Base-by-base conservation (phyloP, 2,888 invertebrate genomes). In the Prionchulus punctatus region DNA sequence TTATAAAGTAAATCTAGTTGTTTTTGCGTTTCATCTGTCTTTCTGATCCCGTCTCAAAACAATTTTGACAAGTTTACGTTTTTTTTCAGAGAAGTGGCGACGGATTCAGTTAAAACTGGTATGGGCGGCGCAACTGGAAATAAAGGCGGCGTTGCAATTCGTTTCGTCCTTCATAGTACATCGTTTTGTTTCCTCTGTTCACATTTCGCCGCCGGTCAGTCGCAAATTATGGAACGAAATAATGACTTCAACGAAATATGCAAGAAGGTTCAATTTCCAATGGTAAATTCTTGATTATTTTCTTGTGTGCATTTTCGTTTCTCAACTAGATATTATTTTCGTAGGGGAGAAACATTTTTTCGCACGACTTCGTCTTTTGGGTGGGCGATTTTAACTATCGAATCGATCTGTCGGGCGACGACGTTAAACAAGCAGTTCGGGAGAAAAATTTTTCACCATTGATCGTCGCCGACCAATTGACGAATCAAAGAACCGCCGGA, bases 341-440 rank as follows among this genome's bases (percentile, higher is more conserved):
- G 55, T 65, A 79, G 79, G 90, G 89, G 12, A 79, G 90, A 59
- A 85, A 86, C 0, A 75, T 96, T 3, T 86, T 87, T 71, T 86
- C 90, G 1, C 96, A 98, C 70, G 98, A 99, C 75, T 94, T 91
- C 72, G 83, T 98, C 1, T 94, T 98, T 74, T 99, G 96, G 96
- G 90, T 94, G 72, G 98, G 98, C 0, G 98, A 98, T 76, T 98
- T 98, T 72, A 98, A 99, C 73, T 99, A 98, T 71, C 81, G 98
- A 57, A 83, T 98, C 57, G 92, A 96, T 71, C 81, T 96, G 80
- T 85, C 87, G 62, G 89, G 88, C 69, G 92, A 92, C 3, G 88
- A 90, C 70, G 84, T 92, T 60, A 88, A 89, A 68, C 82, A 85
- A 58, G 76, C 86, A 60, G 80, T 92, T 1, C 80, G 81, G 57